Evolutionary conservation across 2,888 invertebrate genomes (phyloP), one percentile per base, ranked within the genome.

Genomic region (Athalia circularis): DNA sequence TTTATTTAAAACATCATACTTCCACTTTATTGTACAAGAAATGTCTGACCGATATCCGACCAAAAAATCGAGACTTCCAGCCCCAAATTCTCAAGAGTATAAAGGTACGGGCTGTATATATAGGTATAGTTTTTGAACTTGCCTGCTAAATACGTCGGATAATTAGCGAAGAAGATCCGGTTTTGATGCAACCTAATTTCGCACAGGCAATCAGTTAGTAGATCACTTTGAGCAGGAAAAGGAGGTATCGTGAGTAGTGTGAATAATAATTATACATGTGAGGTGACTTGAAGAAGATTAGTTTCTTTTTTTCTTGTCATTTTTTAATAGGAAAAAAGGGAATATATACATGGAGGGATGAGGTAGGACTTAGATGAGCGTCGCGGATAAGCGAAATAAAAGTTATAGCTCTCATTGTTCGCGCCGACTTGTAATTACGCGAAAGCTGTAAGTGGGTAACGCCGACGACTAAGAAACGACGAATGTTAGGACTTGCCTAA

Each of bases 361-460:
- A 29, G 29, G 47, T 50, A 45, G 62, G 62, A 62, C 62, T 75
- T 79, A 87, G 89, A 89, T 89, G 84, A 80, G 77, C 84, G 80
- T 80, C 82, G 77, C 80, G 82, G 88, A 89, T 89, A 89, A 88
- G 86, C 85, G 84, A 85, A 88, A 89, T 89, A 88, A 89, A 89
- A 88, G 84, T 87, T 88, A 87, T 84, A 85, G 85, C 86, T 86
- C 87, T 87, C 86, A 88, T 89, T 89, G 89, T 89, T 88, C 87
- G 84, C 82, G 82, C 84, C 82, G 85, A 87, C 86, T 88, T 88
- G 87, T 88, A 88, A 89, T 89, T 89, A 88, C 86, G 85, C 83
- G 82, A 75, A 75, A 75, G 75, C 75, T 64, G 75, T 75, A 62
- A 75, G 75, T 64, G 75, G 75, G 75, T 75, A 75, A 72, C 72